These are phyloP conservation scores for Morinoia aosen DNA, from an alignment of 2,888 invertebrate genomes.

Conservation along the genomic window DNA sequence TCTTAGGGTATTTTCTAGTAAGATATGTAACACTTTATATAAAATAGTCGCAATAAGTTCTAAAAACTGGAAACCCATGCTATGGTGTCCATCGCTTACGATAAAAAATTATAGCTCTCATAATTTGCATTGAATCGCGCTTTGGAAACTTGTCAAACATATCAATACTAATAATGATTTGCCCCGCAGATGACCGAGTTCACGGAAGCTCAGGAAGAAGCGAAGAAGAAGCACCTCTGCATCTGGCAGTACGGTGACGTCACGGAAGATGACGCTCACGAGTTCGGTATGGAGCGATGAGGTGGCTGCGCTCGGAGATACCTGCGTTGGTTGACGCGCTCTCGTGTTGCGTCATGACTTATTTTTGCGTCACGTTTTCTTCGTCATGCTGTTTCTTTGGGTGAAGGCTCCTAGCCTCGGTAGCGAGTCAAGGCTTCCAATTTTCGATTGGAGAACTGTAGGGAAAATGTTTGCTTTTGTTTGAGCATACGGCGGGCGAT, in stretches of 20 bases:
- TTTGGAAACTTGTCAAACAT: too few species aligned
- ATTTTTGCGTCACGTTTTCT: background rate
- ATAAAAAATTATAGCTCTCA: too few species aligned
- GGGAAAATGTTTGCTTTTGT: too few species aligned
- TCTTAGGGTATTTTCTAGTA: too few species aligned
- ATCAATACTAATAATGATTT: background rate
- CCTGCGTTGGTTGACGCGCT: background rate
- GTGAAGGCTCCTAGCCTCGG: background rate
- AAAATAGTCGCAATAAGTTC: too few species aligned
- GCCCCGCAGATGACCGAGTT: slow-evolving; percentile 77
- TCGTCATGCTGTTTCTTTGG: background rate
- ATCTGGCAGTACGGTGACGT: slow-evolving; percentile 99
- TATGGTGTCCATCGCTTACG: too few species aligned
- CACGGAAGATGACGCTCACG: slow-evolving; percentile 89
- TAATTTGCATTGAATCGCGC: too few species aligned
- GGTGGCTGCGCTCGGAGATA: background rate
- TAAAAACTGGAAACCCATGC: too few species aligned
- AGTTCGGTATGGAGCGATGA: slow-evolving; percentile 75
- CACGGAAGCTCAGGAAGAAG: slow-evolving; percentile 86
- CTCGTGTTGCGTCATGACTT: background rate
- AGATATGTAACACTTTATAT: too few species aligned
- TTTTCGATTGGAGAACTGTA: too few species aligned
- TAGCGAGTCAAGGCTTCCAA: too few species aligned
- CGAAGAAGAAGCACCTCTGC: slow-evolving; percentile 87
- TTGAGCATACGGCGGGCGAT: too few species aligned